These are phyloP conservation scores for Listrodromus nycthemerus DNA, from an alignment of 2,888 invertebrate genomes.

Conservation along the genomic window DNA sequence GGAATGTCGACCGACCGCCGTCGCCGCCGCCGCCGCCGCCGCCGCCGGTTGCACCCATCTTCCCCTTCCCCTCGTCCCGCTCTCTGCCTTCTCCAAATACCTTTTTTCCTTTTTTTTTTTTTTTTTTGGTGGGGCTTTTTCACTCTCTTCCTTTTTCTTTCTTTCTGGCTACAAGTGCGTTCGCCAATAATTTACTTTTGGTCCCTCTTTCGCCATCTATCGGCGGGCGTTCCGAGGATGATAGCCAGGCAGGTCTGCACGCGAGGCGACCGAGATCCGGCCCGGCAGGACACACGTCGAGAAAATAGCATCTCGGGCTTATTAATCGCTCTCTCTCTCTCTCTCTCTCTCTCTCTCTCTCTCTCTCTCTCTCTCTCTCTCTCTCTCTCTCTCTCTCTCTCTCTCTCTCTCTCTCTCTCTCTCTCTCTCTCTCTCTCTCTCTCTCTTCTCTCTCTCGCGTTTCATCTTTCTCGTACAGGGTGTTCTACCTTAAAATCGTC, in stretches of 20 bases:
- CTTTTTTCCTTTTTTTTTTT: slow-evolving; percentile 20
- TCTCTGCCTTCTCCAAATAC: slow-evolving; percentile 3
- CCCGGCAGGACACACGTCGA: background rate
- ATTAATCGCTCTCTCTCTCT: no score
- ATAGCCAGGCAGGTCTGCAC: slow-evolving; percentile 46
- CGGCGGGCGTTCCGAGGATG: slow-evolving; percentile 39
- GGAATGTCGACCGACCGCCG: slow-evolving; percentile 74
- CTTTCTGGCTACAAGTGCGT: slow-evolving; percentile 44
- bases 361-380: no score
- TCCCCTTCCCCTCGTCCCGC: slow-evolving; percentile 31
- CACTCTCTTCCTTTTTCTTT: slow-evolving; percentile 35
- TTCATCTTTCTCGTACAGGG: no score
- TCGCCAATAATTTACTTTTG: slow-evolving; percentile 52
- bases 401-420: no score
- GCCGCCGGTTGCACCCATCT: slow-evolving; percentile 51
- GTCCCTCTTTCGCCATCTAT: slow-evolving; percentile 2
- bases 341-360: no score
- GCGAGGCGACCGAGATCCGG: background rate
- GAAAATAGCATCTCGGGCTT: background rate
- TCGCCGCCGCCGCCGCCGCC: slow-evolving; percentile 61
- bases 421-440: no score
- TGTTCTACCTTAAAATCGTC: no score
- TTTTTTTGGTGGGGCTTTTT: slow-evolving; percentile 11
- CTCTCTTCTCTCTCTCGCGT: no score
- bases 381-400: no score